phyloP scores from a whole-genome alignment of 2,797 vertebrate genomes.

The Rhinichthys osculus region DNA sequence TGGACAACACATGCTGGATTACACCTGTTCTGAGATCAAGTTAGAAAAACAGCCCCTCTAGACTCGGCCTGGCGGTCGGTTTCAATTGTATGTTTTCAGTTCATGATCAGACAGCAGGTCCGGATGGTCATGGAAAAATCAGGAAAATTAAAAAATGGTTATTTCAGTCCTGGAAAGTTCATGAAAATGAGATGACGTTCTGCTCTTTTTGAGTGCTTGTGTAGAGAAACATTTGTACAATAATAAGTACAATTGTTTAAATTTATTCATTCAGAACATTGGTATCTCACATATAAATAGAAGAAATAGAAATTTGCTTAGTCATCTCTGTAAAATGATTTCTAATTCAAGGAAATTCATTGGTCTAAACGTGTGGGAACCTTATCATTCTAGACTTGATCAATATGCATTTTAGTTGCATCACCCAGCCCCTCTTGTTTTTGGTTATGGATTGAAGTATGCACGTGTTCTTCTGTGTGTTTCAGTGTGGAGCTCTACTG shows the following conservation, averaged over 20 bases:
- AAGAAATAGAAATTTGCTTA: background rate
- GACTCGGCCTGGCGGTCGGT: background rate
- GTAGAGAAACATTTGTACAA: background rate
- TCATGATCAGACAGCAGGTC: background rate
- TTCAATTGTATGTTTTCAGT: background rate
- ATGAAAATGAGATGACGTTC: background rate
- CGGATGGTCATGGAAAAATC: background rate
- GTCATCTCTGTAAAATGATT: background rate
- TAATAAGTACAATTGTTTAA: background rate
- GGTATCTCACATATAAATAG: background rate
- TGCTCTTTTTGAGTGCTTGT: background rate
- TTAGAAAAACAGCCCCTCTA: slow-evolving; percentile 12
- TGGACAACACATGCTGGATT: slow-evolving; percentile 34
- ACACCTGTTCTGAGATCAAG: slow-evolving; percentile 46
- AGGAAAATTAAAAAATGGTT: background rate
- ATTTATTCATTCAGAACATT: background rate
- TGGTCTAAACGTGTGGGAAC: background rate
- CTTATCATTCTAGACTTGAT: background rate
- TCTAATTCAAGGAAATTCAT: background rate
- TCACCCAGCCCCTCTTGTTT: background rate
- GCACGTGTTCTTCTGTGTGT: slow-evolving; percentile 63
- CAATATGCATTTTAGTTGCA: background rate
- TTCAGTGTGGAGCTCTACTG: slow-evolving; percentile 88
- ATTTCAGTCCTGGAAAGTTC: background rate
- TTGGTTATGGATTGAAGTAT: background rate